Evolutionary conservation across 2,797 vertebrate genomes (phyloP).

Genomic region (Luscinia luscinia): DNA sequence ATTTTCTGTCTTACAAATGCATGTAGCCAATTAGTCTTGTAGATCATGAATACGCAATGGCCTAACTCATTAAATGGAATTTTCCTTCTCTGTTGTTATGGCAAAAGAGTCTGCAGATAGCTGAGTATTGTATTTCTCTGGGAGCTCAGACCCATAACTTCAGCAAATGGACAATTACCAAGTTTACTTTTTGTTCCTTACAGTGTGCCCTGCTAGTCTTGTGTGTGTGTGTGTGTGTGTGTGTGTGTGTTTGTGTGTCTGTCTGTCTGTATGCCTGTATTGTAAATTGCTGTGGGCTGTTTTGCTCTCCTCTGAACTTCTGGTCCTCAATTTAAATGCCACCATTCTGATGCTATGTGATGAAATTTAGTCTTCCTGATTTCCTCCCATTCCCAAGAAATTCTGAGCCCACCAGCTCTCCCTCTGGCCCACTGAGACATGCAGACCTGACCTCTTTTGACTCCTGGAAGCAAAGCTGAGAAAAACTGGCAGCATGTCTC

Average conservation of each 20-base stretch:
- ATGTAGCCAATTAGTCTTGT: constrained; percentile 23
- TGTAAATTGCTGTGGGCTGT: neutral
- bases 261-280: neutral
- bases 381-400: neutral
- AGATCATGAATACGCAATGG: constrained; percentile 29
- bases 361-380: neutral
- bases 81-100: constrained; percentile 23
- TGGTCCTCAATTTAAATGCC: neutral
- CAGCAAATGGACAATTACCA: neutral
- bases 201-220: neutral
- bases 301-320: neutral
- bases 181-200: neutral
- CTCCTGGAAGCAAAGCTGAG: neutral
- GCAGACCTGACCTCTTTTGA: neutral
- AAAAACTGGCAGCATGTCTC: neutral
- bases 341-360: fast-evolving
- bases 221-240: neutral
- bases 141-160: neutral
- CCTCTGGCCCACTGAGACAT: neutral
- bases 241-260: neutral
- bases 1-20: constrained; percentile 43
- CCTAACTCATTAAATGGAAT: constrained; percentile 30
- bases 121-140: neutral
- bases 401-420: neutral
- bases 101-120: neutral